Evolutionary conservation across 2,797 vertebrate genomes (phyloP).

Genomic region (Sebastes umbrosus): DNA sequence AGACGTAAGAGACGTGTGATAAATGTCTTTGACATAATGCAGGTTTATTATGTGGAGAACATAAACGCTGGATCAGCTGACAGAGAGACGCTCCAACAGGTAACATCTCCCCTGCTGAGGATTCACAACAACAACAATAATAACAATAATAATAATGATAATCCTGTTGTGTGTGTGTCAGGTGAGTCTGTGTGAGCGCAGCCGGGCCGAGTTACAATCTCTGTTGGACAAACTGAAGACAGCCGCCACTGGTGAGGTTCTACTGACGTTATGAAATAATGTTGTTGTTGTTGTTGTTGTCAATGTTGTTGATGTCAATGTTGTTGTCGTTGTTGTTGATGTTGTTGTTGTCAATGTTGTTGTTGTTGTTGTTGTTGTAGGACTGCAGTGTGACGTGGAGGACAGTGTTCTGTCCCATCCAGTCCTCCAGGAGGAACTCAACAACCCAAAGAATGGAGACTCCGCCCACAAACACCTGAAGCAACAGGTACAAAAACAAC

Average conservation of each 20-base stretch:
- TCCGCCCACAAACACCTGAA: conserved; percentile 93
- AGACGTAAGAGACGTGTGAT: no score
- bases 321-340: no score
- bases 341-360: no score
- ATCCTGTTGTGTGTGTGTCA: conserved; percentile 49
- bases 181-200: conserved; percentile 84
- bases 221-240: conserved; percentile 86
- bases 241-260: conserved; percentile 83
- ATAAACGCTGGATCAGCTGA: conserved; percentile 87
- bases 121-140: neutral
- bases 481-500: conserved; percentile 87
- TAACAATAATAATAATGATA: neutral
- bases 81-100: conserved; percentile 74
- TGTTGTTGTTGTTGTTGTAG: conserved; percentile 67
- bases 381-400: conserved; percentile 77
- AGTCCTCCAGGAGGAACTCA: conserved; percentile 84
- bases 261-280: neutral
- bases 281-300: no score
- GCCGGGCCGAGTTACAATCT: conserved; percentile 82
- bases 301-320: no score
- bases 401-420: conserved; percentile 85
- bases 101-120: conserved; percentile 40
- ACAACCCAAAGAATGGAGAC: conserved; percentile 91
- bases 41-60: conserved; percentile 92
- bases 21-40: neutral